These are phyloP conservation scores for Halictus ligatus DNA, from an alignment of 2,888 invertebrate genomes.

Conservation along the genomic window DNA sequence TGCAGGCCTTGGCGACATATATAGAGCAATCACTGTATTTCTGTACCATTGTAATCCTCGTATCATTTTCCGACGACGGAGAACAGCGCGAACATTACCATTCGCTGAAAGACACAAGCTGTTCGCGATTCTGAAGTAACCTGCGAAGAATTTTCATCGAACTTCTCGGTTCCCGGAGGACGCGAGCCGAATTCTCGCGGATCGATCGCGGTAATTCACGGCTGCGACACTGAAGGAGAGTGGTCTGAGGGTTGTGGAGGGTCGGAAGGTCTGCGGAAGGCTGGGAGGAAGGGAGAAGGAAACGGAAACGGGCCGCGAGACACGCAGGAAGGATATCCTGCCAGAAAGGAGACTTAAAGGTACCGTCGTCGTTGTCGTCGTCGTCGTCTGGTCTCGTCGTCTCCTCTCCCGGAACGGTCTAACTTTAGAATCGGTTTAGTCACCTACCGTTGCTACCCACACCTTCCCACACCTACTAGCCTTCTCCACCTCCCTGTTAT, in stretches of 20 bases:
- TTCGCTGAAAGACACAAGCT: not conserved
- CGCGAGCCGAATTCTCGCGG: slow-evolving; percentile 29
- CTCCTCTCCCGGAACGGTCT: slow-evolving; percentile 37
- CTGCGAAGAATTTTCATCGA: slow-evolving; percentile 20
- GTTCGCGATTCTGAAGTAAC: not conserved
- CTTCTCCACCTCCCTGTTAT: slow-evolving; percentile 55
- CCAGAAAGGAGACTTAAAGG: slow-evolving; percentile 39
- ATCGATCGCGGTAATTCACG: slow-evolving; percentile 50
- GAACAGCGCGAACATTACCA: not conserved
- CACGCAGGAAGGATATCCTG: slow-evolving; percentile 55
- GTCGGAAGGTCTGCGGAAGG: not conserved
- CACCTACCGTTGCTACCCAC: slow-evolving; percentile 65
- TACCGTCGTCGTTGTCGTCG: slow-evolving; percentile 2
- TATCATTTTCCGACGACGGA: no score
- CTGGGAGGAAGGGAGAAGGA: slow-evolving; percentile 13
- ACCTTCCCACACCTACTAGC: slow-evolving; percentile 56
- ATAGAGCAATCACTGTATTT: no score
- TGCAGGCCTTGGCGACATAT: no score
- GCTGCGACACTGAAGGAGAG: not conserved
- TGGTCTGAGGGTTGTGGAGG: not conserved
- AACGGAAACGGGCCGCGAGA: slow-evolving; percentile 50
- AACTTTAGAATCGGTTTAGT: slow-evolving; percentile 69
- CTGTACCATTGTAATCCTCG: no score
- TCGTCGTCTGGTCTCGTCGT: slow-evolving; percentile 11
- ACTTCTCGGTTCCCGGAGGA: slow-evolving; percentile 25